Conservation (phyloP, 2,113 vertebrate species). For the Eurypyga helias region DNA sequence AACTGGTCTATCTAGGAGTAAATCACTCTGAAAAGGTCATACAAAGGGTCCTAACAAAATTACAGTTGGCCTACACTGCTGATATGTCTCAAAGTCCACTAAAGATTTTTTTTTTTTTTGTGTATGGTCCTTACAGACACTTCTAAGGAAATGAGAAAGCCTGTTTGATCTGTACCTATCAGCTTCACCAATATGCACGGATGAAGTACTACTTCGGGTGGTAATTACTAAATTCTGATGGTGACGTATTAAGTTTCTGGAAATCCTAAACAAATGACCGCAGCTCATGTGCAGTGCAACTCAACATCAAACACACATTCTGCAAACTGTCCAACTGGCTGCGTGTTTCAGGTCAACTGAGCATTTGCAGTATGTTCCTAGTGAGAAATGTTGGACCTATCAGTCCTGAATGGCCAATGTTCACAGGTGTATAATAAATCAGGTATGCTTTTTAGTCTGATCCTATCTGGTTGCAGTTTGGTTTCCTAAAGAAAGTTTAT, state of each 20-base stretch:
- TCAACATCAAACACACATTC: accelerated
- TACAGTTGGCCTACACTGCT: neutral
- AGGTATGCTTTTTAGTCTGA: neutral
- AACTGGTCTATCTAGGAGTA: neutral
- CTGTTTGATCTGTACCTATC: neutral
- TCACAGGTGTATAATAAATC: neutral
- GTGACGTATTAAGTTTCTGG: neutral
- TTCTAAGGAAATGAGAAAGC: neutral
- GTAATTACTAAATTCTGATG: neutral
- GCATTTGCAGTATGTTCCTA: neutral
- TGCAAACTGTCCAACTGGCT: neutral
- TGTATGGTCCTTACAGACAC: too few species aligned
- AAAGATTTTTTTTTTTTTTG: neutral
- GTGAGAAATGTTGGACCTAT: neutral
- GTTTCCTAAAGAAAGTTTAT: neutral
- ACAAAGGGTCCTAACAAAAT: neutral
- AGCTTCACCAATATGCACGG: neutral
- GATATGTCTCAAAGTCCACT: neutral
- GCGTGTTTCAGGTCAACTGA: accelerated
- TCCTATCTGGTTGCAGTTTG: neutral
- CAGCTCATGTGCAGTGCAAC: neutral
- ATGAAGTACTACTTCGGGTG: neutral
- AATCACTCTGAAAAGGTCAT: neutral
- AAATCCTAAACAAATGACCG: neutral
- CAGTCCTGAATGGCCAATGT: neutral